Evolutionary conservation across 2,797 vertebrate species (phyloP), one percentile per base, ranked within the genome.

Genomic region (Acanthiza pusilla): DNA sequence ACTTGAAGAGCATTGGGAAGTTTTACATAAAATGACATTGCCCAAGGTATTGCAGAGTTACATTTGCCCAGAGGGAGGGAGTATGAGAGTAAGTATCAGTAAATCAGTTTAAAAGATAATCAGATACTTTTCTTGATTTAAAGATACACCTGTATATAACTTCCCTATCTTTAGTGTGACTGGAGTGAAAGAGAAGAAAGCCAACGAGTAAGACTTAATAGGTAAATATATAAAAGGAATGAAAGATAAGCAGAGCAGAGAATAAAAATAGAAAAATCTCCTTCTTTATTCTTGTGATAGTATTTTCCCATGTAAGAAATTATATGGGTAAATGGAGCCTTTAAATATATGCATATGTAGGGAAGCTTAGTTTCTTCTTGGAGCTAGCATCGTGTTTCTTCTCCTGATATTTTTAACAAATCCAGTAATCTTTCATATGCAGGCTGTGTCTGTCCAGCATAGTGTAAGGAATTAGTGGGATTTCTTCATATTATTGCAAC

Each of bases 21-120:
- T 94, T 96, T 96, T 97, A 95, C 96, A 95, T 96, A 87, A 93
- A 95, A 86, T 94, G 89, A 77, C 93, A 85, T 96, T 91, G 94
- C 91, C 94, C 5, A 76, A 95, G 93, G 94, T 94, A 93, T 63
- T 95, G 80, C 63, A 76, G 89, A 91, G 83, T 95, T 93, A 76
- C 63, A 61, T 81, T 95, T 77, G 53, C 94, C 95, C 94, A 80
- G 89, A 96, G 95, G 95, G 89, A 93, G 83, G 45, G 85, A 96
- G 92, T 96, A 95, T 86, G 94, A 53, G 67, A 96, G 74, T 92
- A 61, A 81, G 79, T 74, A 91, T 94, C 77, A 88, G 88, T 94
- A 82, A 90, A 90, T 90, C 89, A 89, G 89, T 79, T 94, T 63
- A 88, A 87, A 92, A 96, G 96, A 91, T 93, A 96, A 96, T 62